Conservation (phyloP, 2,888 invertebrate species). For the Sclerodermus sp. region DNA sequence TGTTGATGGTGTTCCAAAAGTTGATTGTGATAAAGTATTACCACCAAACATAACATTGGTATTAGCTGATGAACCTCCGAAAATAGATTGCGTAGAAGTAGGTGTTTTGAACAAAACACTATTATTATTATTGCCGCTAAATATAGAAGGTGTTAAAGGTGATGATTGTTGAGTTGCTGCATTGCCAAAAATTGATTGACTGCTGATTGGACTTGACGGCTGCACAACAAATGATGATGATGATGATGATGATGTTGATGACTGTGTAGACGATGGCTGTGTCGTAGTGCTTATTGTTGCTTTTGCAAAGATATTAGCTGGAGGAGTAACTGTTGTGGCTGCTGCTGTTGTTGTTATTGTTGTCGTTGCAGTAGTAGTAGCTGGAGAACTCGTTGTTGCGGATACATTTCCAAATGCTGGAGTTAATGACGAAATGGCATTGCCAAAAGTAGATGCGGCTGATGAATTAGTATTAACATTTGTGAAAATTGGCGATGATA, state of each 20-base stretch:
- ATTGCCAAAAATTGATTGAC: conserved; percentile 21
- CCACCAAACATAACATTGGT: conserved; percentile 20
- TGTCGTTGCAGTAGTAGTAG: conserved; percentile 10
- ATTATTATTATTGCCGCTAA: conserved; percentile 18
- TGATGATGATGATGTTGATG: too few relatives aligned
- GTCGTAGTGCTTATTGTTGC: conserved; percentile 15
- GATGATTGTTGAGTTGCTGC: conserved; percentile 10
- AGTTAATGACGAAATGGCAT: conserved; percentile 4
- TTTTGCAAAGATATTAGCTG: conserved; percentile 23
- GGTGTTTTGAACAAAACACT: background rate
- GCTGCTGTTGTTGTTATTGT: conserved; percentile 12
- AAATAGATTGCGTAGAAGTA: background rate
- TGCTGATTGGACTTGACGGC: background rate
- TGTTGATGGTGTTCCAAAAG: conserved; percentile 3
- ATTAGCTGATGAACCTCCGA: conserved; percentile 1
- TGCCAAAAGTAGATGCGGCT: conserved; percentile 18
- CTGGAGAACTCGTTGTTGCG: conserved; percentile 2
- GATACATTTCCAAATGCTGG: conserved; percentile 20
- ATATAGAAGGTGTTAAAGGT: conserved; percentile 17
- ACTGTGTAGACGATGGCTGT: conserved; percentile 9
- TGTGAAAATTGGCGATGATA: background rate
- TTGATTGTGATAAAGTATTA: conserved; percentile 6
- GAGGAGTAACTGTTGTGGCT: conserved; percentile 15
- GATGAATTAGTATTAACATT: conserved; percentile 3
- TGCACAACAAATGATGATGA: background rate